Percentiles rank a stretch among this genome's conserved stretches.
These are phyloP conservation scores for Crepidodera aurea DNA, from an alignment of 2,888 invertebrate species.

Conservation along the genomic window DNA sequence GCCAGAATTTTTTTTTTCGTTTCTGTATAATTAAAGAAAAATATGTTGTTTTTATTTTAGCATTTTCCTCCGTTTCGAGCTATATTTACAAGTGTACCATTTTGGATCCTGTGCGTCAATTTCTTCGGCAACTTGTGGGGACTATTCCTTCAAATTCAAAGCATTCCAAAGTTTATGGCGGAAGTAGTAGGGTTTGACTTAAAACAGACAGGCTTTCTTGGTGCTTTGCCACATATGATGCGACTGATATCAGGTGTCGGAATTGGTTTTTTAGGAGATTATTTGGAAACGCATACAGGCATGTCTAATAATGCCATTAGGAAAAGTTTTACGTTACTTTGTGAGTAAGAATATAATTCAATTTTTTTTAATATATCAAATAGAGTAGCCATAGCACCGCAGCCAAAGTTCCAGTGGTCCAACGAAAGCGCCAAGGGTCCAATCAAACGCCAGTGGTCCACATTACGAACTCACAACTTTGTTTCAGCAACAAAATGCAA, in stretches of 20 bases:
- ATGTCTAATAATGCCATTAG: conserved; percentile 39
- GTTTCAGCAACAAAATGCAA: too few relatives aligned
- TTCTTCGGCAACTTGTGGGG: conserved; percentile 83
- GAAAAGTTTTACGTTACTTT: background rate
- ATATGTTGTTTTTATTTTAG: conserved; percentile 59
- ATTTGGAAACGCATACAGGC: conserved; percentile 36
- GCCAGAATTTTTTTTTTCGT: background rate
- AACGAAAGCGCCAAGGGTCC: too few relatives aligned
- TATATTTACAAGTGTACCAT: conserved; percentile 73
- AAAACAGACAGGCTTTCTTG: conserved; percentile 33
- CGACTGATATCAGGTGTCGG: conserved; percentile 43
- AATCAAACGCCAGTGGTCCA: too few relatives aligned
- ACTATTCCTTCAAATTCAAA: conserved; percentile 76
- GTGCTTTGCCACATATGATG: conserved; percentile 45
- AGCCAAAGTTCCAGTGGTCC: too few relatives aligned
- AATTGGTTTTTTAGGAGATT: conserved; percentile 47
- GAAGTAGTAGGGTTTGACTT: conserved; percentile 70
- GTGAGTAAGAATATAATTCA: background rate
- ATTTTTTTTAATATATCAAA: too few relatives aligned
- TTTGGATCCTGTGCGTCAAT: conserved; percentile 70
- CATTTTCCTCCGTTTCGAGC: conserved; percentile 70
- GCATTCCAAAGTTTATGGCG: conserved; percentile 78
- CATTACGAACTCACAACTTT: too few relatives aligned
- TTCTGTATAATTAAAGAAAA: too few relatives aligned
- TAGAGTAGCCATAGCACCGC: too few relatives aligned